These are phyloP conservation scores for Trachelus iudaicus DNA, from an alignment of 2,888 invertebrate species.

Conservation along the genomic window DNA sequence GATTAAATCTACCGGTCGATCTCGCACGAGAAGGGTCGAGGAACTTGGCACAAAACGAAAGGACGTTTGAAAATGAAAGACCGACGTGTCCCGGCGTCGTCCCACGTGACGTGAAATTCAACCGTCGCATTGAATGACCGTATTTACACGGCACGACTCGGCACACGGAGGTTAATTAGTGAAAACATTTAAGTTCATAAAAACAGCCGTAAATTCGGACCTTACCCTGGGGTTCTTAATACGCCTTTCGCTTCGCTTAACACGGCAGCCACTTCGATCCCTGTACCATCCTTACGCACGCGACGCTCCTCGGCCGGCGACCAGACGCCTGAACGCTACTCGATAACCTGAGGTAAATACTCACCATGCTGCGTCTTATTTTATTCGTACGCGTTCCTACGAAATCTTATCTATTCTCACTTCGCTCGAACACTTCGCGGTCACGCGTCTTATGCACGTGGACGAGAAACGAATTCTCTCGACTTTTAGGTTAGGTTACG, in stretches of 20 bases:
- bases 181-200: conserved; percentile 28
- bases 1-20: neutral
- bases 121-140: neutral
- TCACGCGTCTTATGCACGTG: no score
- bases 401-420: no score
- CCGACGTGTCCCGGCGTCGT: neutral
- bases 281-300: neutral
- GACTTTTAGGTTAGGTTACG: no score
- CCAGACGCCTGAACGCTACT: neutral
- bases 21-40: neutral
- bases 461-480: no score
- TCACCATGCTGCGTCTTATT: no score
- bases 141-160: neutral
- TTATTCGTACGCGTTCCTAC: no score
- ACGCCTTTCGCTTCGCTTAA: neutral
- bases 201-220: neutral
- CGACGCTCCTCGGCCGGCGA: neutral
- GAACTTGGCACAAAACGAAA: neutral
- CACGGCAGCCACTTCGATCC: neutral
- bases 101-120: neutral
- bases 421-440: no score
- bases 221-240: neutral
- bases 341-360: no score
- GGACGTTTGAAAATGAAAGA: neutral
- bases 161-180: conserved; percentile 37